Base-by-base conservation (phyloP, 1,140 invertebrate genomes). In the Drosophila sp. region DNA sequence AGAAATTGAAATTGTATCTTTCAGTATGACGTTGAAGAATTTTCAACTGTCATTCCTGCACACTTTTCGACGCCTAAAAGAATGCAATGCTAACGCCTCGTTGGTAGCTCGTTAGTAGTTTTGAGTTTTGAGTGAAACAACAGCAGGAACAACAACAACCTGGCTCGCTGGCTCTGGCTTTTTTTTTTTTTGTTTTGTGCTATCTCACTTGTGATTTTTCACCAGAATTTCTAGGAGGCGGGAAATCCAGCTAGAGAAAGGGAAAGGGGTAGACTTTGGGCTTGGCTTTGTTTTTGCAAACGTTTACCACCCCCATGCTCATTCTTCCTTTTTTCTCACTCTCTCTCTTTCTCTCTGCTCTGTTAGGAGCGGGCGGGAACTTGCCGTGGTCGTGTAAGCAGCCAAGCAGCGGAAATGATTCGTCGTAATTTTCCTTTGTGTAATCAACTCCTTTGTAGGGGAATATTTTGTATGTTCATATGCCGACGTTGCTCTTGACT, bases 341-440 rank as follows among this genome's bases (percentile, higher is more conserved):
- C 10, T 38, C 35, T 38, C 35, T 38, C 35, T 38, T 10, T 11
- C 35, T n/a, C 54, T 60, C 25, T 60, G 2, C 44, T 50, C 44
- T 50, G 6, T 54, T 54, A 44, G 23, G 11, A 55, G 50, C 58
- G 64, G 62, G 66, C 25, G 72, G 64, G 66, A 70, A 76, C 72
- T 73, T 67, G 72, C 72, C 60, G 40, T 81, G 86, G 86, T 86
- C 78, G 86, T 90, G 86, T 90, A 90, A 86, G 86, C 87, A 90
- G 84, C 84, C 84, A 89, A 89, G 84, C 89, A 91, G 89, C 89
- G 89, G 89, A 91, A 91, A 91, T 91, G 89, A 91, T 91, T 91
- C 89, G 89, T 79, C 89, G 89, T 91, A 91, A 91, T 91, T 91
- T 91, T 91, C 89, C 89, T 91, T 91, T 91, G 89, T 91, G 89